Base-by-base conservation (phyloP, 2,113 vertebrate genomes). In the Forbesichthys papilliferus region DNA sequence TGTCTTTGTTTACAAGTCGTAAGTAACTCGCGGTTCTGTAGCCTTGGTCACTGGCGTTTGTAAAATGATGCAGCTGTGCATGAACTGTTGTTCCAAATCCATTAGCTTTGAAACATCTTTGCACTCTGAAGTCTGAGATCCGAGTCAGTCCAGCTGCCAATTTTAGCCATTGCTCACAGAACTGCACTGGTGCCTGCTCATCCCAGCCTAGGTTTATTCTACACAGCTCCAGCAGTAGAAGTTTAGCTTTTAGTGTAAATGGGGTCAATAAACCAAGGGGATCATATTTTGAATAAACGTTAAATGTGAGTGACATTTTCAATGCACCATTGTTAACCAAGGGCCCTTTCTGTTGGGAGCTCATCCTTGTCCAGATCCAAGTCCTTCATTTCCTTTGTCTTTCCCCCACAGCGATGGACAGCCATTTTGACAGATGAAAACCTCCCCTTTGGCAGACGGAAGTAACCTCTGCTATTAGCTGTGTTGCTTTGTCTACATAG, bases 321-420 rank as follows among this genome's bases (percentile, higher is more conserved):
- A 11, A 51, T 36, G 47, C 64, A 66, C 54, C 71, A 73, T 36
- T 66, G 61, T 13, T 68, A 6, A n/a, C 71, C 62, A 7, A 73
- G 18, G 16, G 65, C 64, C 48, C 33, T 68, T 33, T 68, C 56
- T n/a, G 16, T 52, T 14, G 67, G 67, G 18, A 60, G 67, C 12
- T 48, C 4, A 34, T 68, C 55, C 13, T 11, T 14, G 9, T 68
- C 53, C 33, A 68, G 12, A 46, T 68, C 12, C 8, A 68, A 12
- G 4, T 69, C 42, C 55, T 12, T 58, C 1, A 42, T 46, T 20
- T 59, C 55, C 36, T 69, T 60, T 9, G 54, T 14, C 66, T 58
- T 4, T 68, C 55, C 12, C 2, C 66, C 42, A 3, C 58, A 14
- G 1, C 47, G 27, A 33, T 16, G 8, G 58, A 48, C 20, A 69